Conservation (phyloP, 2,888 invertebrate genomes). For the Apomyelois bistriatella region DNA sequence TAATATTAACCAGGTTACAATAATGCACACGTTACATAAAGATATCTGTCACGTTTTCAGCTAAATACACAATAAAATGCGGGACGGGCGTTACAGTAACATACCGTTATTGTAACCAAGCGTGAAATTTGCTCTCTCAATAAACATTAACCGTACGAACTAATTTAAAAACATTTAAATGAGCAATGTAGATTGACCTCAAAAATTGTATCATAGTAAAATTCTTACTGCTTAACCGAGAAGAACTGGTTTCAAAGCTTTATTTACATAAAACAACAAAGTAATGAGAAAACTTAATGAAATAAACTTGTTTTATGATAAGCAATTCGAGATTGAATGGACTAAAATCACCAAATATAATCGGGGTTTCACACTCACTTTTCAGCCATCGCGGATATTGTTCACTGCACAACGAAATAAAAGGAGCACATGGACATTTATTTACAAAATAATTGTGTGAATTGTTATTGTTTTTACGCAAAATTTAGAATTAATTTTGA, state of each 20-base stretch:
- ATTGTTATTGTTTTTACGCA: conserved; percentile 66
- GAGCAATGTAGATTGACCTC: neutral
- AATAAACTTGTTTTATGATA: conserved; percentile 45
- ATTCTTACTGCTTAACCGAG: neutral
- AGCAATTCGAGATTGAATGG: conserved; percentile 36
- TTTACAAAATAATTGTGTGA: conserved; percentile 46
- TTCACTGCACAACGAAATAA: conserved; percentile 41
- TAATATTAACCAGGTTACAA: neutral
- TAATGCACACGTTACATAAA: neutral
- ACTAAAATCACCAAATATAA: conserved; percentile 33
- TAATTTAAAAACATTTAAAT: neutral
- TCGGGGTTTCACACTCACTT: conserved; percentile 52
- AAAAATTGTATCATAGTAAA: neutral
- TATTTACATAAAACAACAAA: conserved; percentile 7
- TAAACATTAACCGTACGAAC: neutral
- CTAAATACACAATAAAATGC: conserved; percentile 5
- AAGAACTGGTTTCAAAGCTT: neutral
- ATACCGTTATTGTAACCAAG: conserved; percentile 3
- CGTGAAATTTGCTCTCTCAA: conserved; percentile 6
- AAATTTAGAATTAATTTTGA: conserved; percentile 74
- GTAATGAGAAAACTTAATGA: conserved; percentile 12
- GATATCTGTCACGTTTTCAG: neutral
- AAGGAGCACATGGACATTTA: conserved; percentile 58
- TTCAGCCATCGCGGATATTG: conserved; percentile 61
- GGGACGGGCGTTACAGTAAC: neutral